Conservation (phyloP, 2,113 vertebrate species). For the Grallaria varia region DNA sequence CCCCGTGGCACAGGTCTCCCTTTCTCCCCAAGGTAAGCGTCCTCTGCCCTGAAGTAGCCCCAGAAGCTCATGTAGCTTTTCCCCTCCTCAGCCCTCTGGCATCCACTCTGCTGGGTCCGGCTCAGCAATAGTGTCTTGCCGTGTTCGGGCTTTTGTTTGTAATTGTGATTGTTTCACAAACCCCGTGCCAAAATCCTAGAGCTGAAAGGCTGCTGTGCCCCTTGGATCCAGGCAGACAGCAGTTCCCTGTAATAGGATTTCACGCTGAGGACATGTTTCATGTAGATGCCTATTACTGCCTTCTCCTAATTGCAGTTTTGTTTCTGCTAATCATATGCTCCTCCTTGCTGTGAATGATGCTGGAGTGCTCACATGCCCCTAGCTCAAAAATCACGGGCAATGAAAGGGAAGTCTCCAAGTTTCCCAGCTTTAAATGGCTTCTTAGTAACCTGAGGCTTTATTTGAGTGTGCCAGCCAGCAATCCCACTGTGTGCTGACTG, state of each 20-base stretch:
- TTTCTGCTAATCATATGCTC: neutral
- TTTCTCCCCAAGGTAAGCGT: neutral
- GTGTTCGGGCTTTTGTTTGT: neutral
- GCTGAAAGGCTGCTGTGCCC: neutral
- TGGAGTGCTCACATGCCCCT: neutral
- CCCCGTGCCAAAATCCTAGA: neutral
- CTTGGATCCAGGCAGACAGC: neutral
- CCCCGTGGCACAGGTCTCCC: neutral
- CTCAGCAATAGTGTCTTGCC: fast-evolving
- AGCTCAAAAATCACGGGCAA: neutral
- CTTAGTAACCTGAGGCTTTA: neutral
- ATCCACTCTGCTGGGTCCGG: neutral
- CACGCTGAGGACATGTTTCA: conserved; percentile 6
- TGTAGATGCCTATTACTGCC: conserved; percentile 1
- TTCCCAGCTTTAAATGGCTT: neutral
- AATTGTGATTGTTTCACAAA: neutral
- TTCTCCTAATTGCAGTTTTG: conserved; percentile 41
- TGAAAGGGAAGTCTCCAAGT: neutral
- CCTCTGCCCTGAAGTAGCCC: neutral
- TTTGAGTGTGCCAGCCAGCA: neutral
- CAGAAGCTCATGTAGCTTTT: neutral
- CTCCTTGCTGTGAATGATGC: neutral
- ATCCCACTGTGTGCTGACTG: neutral
- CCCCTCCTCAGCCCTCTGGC: fast-evolving
- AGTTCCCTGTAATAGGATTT: neutral